Percentiles rank a stretch among this genome's conserved stretches.
phyloP scores from a whole-genome alignment of 2,113 vertebrate genomes.

The Rhea americana region DNA sequence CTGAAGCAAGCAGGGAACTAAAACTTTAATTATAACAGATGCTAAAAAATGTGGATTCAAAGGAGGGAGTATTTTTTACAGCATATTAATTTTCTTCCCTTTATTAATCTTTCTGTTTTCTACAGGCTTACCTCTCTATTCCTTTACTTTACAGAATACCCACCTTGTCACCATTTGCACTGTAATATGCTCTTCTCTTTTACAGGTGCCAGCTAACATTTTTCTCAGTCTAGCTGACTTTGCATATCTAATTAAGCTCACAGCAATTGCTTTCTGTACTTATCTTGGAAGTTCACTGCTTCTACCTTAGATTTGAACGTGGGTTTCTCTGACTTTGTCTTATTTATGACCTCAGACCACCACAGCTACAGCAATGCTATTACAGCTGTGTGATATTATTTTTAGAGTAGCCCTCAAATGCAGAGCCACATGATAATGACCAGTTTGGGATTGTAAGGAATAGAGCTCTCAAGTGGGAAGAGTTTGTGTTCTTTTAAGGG shows the following conservation, averaged over 20 bases:
- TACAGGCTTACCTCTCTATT: neutral
- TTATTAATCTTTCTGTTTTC: slow-evolving; percentile 34
- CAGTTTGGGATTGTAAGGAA: neutral
- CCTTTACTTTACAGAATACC: neutral
- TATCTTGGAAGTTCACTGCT: neutral
- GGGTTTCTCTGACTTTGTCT: neutral
- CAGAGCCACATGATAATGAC: neutral
- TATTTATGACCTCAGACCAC: neutral
- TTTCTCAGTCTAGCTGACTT: neutral
- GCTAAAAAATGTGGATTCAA: neutral
- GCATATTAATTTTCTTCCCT: slow-evolving; percentile 18
- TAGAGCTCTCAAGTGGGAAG: neutral
- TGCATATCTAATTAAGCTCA: neutral
- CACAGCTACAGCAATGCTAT: neutral
- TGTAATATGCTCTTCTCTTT: slow-evolving; percentile 8
- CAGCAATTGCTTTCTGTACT: neutral
- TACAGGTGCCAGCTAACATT: neutral
- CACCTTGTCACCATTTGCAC: neutral
- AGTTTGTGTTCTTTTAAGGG: neutral
- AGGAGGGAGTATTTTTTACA: neutral
- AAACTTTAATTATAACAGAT: slow-evolving; percentile 26
- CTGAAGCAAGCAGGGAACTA: slow-evolving; percentile 1
- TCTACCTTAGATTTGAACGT: neutral
- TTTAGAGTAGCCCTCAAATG: neutral
- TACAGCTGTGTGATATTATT: neutral